phyloP scores from a whole-genome alignment of 2,113 vertebrate species.

The Seriola aureovittata region DNA sequence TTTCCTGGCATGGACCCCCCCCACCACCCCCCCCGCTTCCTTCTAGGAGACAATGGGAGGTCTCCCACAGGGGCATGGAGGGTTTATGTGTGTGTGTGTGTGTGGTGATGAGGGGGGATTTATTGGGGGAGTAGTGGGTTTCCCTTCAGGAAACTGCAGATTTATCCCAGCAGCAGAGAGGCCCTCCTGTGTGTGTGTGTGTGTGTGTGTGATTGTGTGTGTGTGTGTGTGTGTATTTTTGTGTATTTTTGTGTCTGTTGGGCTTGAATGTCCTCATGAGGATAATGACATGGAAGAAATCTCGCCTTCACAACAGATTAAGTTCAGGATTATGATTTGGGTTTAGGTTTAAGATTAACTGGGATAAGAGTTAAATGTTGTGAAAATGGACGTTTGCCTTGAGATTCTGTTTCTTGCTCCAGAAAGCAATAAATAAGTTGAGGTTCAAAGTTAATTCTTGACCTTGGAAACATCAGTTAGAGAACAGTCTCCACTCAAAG shows the following conservation, averaged over 20 bases:
- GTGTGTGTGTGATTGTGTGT: slow-evolving; percentile 8
- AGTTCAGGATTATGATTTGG: slow-evolving; percentile 11
- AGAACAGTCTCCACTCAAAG: neutral
- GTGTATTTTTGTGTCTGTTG: neutral
- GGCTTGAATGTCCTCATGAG: slow-evolving; percentile 31
- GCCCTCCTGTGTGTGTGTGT: slow-evolving; percentile 26
- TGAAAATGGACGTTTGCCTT: neutral
- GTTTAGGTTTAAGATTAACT: slow-evolving; percentile 29
- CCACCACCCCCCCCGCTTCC: slow-evolving; percentile 47
- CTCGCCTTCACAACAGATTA: slow-evolving; percentile 14
- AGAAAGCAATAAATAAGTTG: neutral
- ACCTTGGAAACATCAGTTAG: neutral
- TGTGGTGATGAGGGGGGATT: slow-evolving; percentile 46
- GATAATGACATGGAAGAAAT: slow-evolving; percentile 38
- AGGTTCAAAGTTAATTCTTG: neutral
- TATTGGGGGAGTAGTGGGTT: slow-evolving; percentile 73
- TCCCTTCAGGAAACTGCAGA: slow-evolving; percentile 84
- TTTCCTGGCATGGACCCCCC: slow-evolving; percentile 72
- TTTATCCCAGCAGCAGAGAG: slow-evolving; percentile 72
- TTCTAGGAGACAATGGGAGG: slow-evolving; percentile 83
- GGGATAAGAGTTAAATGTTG: neutral
- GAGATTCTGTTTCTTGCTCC: slow-evolving; percentile 4
- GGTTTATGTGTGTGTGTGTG: slow-evolving; percentile 21
- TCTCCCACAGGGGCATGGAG: slow-evolving; percentile 67
- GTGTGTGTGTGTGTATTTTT: neutral